These are phyloP conservation scores for Drosophila sulfurigaster DNA, from an alignment of 1,140 invertebrate genomes.

Conservation along the genomic window DNA sequence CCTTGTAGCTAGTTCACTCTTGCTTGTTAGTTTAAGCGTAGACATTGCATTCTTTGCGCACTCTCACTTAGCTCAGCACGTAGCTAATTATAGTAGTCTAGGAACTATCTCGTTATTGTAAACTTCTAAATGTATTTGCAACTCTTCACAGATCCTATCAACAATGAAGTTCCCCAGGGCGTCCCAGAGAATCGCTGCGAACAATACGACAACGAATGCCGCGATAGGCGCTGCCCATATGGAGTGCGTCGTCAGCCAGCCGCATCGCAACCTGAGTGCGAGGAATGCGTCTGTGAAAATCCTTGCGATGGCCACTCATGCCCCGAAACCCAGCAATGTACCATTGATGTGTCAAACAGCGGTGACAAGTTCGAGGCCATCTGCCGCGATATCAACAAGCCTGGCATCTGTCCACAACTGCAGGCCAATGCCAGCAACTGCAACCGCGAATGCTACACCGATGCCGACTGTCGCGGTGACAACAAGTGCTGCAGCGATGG, in stretches of 20 bases:
- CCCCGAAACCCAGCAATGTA: slow-evolving; percentile 88
- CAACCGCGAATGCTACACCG: slow-evolving; percentile 90
- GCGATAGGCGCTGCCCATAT: slow-evolving; percentile 89
- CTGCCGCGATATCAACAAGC: slow-evolving; percentile 90
- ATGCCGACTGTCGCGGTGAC: slow-evolving; percentile 92
- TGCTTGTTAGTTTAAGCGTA: slow-evolving; percentile 59
- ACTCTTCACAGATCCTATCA: slow-evolving; percentile 45
- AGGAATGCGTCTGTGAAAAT: slow-evolving; percentile 91
- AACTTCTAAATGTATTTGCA: background rate
- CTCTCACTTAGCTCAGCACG: slow-evolving; percentile 72
- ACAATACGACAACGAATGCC: slow-evolving; percentile 87
- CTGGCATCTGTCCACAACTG: slow-evolving; percentile 90
- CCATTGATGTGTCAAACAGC: slow-evolving; percentile 87
- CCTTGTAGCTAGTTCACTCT: slow-evolving; percentile 42
- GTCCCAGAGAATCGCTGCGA: slow-evolving; percentile 85
- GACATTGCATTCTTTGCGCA: slow-evolving; percentile 51
- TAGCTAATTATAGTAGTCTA: slow-evolving; percentile 8
- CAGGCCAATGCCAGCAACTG: slow-evolving; percentile 86
- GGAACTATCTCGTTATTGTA: background rate
- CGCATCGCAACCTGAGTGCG: slow-evolving; percentile 87
- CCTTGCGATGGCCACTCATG: slow-evolving; percentile 90
- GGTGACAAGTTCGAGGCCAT: slow-evolving; percentile 85
- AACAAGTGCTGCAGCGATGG: slow-evolving; percentile 93
- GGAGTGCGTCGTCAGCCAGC: slow-evolving; percentile 90
- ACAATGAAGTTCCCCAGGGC: slow-evolving; percentile 56